Base-by-base conservation (phyloP, 2,888 invertebrate genomes). In the Morpho achilles region DNA sequence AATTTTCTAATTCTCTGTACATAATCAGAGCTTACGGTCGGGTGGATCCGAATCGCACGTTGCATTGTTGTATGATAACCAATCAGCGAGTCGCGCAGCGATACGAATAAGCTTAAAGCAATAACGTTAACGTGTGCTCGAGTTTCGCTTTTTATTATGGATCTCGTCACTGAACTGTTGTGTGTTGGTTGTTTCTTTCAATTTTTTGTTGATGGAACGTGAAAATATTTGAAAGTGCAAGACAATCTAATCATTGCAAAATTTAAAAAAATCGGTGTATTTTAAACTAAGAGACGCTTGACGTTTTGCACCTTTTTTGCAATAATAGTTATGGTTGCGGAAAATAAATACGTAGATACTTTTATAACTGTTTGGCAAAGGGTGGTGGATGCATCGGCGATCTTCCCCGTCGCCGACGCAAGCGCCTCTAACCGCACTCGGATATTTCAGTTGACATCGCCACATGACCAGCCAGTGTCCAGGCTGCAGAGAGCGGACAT, bases 1-100 rank as follows among this genome's bases (percentile, higher is more conserved):
- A 88, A 88, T 90, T 89, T 87, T 87, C 83, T 89, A 89, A 83
- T 85, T 84, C 80, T 86, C 79, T 89, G 88, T 88, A 89, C 83
- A 89, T 90, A 88, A 79, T 80, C 85, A 85, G 87, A 86, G 90
- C 90, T 90, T 89, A 84, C 77, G 79, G 88, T 86, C 84, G 86
- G 87, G 86, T 82, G 82, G 79, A 80, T 84, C 83, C 86, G 79
- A 78, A 75, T 74, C 76, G 87, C 89, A 87, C 86, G 77, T 82
- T 78, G 84, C 87, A 81, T 82, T 79, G 79, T 80, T 77, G 79
- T 79, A 77, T 79, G 75, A 59, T 79, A 64, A 40, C 7, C 40
- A 75, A 74, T 74, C 81, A 69, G 74, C 75, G 77, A 77, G 68
- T 73, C 74, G 71, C 74, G 71, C 82, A 78, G 83, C 81, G 79